Evolutionary conservation across 2,113 vertebrate species (phyloP).

Genomic region (Epinephelus lanceolatus): DNA sequence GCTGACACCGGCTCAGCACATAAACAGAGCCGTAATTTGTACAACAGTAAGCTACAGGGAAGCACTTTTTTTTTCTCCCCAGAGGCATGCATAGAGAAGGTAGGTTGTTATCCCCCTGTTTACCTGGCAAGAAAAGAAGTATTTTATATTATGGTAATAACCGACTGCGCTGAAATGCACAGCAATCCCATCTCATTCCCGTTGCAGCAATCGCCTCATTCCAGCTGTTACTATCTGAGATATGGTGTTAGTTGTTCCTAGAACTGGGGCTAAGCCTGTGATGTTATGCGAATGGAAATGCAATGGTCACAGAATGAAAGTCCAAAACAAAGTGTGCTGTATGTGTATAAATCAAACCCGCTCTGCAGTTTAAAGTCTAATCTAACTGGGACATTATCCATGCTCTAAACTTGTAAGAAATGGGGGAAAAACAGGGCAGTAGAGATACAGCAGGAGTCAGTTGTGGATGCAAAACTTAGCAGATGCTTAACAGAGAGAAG

Average conservation of each 20-base stretch:
- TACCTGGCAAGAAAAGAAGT: constrained; percentile 76
- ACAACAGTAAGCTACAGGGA: constrained; percentile 78
- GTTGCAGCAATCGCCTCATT: constrained; percentile 47
- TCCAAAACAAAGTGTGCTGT: constrained; percentile 29
- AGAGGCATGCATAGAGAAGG: constrained; percentile 65
- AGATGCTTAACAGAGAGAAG: constrained; percentile 46
- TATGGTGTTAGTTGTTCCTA: constrained; percentile 50
- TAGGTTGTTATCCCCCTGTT: constrained; percentile 81
- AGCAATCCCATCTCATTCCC: constrained; percentile 62
- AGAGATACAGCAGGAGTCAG: not conserved
- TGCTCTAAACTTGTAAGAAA: constrained; percentile 8
- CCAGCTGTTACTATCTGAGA: constrained; percentile 42
- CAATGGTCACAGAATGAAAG: constrained; percentile 27
- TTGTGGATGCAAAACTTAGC: constrained; percentile 25
- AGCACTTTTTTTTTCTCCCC: constrained; percentile 67
- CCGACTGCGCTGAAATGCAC: constrained; percentile 64
- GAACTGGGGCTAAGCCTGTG: constrained; percentile 30
- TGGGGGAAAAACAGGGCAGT: not conserved
- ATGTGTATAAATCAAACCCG: constrained; percentile 11
- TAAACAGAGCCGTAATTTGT: constrained; percentile 85
- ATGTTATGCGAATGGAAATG: constrained; percentile 35
- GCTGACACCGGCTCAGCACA: constrained; percentile 77
- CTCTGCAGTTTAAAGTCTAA: not conserved
- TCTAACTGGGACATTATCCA: not conserved
- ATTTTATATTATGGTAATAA: constrained; percentile 79